phyloP scores from a whole-genome alignment of 1,140 invertebrate genomes.

The Papilio xuthus region DNA sequence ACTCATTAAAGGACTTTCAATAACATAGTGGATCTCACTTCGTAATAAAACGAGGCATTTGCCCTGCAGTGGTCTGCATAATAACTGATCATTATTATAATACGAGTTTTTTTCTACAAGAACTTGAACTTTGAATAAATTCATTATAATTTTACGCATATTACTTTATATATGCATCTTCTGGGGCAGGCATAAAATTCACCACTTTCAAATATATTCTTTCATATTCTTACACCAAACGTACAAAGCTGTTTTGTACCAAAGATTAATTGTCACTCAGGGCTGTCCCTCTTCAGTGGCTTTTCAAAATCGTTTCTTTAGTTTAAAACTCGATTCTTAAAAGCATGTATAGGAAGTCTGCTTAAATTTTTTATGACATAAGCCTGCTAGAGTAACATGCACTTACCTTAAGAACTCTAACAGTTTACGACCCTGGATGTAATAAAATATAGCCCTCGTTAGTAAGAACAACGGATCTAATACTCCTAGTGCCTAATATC shows the following conservation, averaged over 20 bases:
- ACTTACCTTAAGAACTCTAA: conserved; percentile 28
- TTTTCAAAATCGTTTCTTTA: neutral
- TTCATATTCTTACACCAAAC: neutral
- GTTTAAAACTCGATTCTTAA: neutral
- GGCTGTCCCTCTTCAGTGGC: neutral
- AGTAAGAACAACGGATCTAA: conserved; percentile 42
- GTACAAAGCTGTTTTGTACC: too few relatives aligned
- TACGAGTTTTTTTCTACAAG: neutral
- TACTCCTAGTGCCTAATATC: conserved; percentile 43
- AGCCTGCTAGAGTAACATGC: conserved; percentile 20
- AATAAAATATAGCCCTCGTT: conserved; percentile 38
- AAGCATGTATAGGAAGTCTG: neutral
- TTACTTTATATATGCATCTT: too few relatives aligned
- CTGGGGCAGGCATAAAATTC: too few relatives aligned
- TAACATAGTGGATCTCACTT: neutral
- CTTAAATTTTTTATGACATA: conserved; percentile 25
- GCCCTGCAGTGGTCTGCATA: conserved; percentile 4
- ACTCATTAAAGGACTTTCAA: neutral
- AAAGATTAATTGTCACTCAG: too few relatives aligned
- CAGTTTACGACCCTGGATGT: conserved; percentile 28
- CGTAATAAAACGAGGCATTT: neutral
- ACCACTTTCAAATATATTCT: neutral
- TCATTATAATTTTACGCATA: neutral
- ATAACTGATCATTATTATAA: conserved; percentile 10
- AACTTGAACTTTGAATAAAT: neutral